A percentile compares a stretch with the other conserved stretches of the same genome.
These are phyloP conservation scores for Ovis aries DNA, from an alignment of 2,113 vertebrate genomes.

Conservation along the genomic window ARS-UI_Ramb_v3.0 NC_056066.1:50583501-50584000, in stretches of 20 bases:
- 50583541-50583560: neutral
- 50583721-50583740: neutral
- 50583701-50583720: neutral
- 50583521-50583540: neutral
- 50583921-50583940: neutral
- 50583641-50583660: neutral
- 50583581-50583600: neutral
- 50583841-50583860: neutral
- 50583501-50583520: neutral
- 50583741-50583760: neutral
- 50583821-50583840: neutral
- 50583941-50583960: neutral
- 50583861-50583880: neutral
- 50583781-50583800: neutral
- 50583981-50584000: neutral
- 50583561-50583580: neutral
- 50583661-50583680: neutral
- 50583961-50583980: neutral
- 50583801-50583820: neutral
- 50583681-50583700: neutral
- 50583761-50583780: neutral
- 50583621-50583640: neutral
- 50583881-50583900: neutral
- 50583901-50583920: neutral
- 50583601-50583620: neutral